These are phyloP conservation scores for Atherinomorus stipes DNA, from an alignment of 2,113 vertebrate genomes.

Conservation along the genomic window DNA sequence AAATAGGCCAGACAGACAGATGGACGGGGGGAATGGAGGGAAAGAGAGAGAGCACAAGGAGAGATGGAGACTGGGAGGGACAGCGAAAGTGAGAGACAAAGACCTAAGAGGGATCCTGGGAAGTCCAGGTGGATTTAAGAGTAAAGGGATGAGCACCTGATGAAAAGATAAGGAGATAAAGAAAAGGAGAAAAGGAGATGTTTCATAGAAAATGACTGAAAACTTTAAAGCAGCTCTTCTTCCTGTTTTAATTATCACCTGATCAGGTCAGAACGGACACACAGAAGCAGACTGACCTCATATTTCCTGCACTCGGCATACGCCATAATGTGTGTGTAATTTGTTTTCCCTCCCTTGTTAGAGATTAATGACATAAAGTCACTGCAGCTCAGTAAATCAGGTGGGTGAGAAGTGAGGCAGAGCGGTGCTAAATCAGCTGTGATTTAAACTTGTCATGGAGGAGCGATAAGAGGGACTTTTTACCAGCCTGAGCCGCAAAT, in stretches of 20 bases:
- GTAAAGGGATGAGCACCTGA: slow-evolving; percentile 35
- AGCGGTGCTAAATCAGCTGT: slow-evolving; percentile 29
- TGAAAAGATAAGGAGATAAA: slow-evolving; percentile 43
- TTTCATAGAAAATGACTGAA: slow-evolving; percentile 4
- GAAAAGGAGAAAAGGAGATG: slow-evolving; percentile 1
- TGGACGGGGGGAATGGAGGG: slow-evolving; percentile 45
- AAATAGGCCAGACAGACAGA: slow-evolving; percentile 73
- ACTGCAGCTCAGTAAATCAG: slow-evolving; percentile 38
- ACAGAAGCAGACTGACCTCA: slow-evolving; percentile 29
- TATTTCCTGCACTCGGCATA: slow-evolving; percentile 12
- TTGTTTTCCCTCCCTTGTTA: slow-evolving; percentile 11
- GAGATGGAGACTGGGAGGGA: slow-evolving; percentile 19
- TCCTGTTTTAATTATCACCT: slow-evolving; percentile 20
- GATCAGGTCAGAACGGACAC: slow-evolving; percentile 1
- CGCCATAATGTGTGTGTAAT: background rate
- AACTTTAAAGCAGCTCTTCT: background rate
- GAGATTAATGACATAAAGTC: slow-evolving; percentile 41
- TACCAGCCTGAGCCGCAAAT: slow-evolving; percentile 59
- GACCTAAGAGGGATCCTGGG: slow-evolving; percentile 28
- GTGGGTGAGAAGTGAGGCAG: slow-evolving; percentile 1
- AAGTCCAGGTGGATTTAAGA: slow-evolving; percentile 54
- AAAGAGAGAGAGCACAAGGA: slow-evolving; percentile 23
- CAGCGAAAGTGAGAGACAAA: slow-evolving; percentile 61
- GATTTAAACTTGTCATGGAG: slow-evolving; percentile 47
- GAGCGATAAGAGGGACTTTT: slow-evolving; percentile 25